phyloP scores from a whole-genome alignment of 2,113 vertebrate species.

The cat (Felis catus) region F.catus_Fca126_mat1.0 CM031412.1:45701001-45701500 shows the following conservation, averaged over 20 bases:
- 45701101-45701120: neutral
- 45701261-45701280: neutral
- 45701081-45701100: neutral
- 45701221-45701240: neutral
- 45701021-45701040: neutral
- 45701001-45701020: neutral
- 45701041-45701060: neutral
- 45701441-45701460: neutral
- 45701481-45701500: neutral
- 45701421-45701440: neutral
- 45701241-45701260: neutral
- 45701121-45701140: neutral
- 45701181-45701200: neutral
- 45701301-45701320: neutral
- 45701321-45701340: neutral
- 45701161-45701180: neutral
- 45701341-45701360: neutral
- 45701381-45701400: neutral
- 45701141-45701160: neutral
- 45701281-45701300: neutral
- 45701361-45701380: neutral
- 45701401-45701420: neutral
- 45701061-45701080: neutral
- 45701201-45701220: neutral
- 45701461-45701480: neutral